These are phyloP conservation scores for Agrotis clavis DNA, from an alignment of 2,888 invertebrate genomes.

Conservation along the genomic window DNA sequence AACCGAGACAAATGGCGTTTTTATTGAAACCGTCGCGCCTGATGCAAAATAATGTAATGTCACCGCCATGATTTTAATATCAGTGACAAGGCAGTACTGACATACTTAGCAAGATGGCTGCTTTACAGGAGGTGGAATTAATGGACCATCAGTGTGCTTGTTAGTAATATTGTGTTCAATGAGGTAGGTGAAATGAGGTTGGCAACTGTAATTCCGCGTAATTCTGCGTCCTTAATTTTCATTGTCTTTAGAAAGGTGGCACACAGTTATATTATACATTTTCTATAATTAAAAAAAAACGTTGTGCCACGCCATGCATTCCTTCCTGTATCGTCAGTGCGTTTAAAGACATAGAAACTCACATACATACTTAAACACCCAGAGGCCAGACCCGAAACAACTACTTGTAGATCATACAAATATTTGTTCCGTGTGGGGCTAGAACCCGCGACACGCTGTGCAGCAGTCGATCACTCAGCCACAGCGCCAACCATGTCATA, in stretches of 20 bases:
- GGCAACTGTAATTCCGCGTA: neutral
- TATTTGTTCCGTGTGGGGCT: too few relatives aligned
- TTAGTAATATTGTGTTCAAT: constrained; percentile 26
- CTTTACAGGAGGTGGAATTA: constrained; percentile 32
- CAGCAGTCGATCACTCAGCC: too few relatives aligned
- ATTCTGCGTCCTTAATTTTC: neutral
- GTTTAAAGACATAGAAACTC: too few relatives aligned
- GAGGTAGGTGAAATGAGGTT: neutral
- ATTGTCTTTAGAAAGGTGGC: neutral
- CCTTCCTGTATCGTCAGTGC: too few relatives aligned
- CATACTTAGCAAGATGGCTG: constrained; percentile 43
- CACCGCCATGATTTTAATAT: constrained; percentile 63
- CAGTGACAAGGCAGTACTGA: constrained; percentile 43
- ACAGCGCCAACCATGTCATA: too few relatives aligned
- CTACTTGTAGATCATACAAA: too few relatives aligned
- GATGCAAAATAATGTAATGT: constrained; percentile 65
- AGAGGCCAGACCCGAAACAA: too few relatives aligned
- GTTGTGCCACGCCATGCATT: too few relatives aligned
- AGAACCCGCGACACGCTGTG: too few relatives aligned
- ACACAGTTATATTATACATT: too few relatives aligned
- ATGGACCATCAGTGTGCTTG: constrained; percentile 26
- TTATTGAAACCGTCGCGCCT: constrained; percentile 69
- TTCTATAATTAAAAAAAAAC: too few relatives aligned
- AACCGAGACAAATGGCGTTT: constrained; percentile 74
- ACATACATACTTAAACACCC: too few relatives aligned